Evolutionary conservation across 2,113 vertebrate genomes (phyloP).

Genomic region (Laticauda laticaudata): DNA sequence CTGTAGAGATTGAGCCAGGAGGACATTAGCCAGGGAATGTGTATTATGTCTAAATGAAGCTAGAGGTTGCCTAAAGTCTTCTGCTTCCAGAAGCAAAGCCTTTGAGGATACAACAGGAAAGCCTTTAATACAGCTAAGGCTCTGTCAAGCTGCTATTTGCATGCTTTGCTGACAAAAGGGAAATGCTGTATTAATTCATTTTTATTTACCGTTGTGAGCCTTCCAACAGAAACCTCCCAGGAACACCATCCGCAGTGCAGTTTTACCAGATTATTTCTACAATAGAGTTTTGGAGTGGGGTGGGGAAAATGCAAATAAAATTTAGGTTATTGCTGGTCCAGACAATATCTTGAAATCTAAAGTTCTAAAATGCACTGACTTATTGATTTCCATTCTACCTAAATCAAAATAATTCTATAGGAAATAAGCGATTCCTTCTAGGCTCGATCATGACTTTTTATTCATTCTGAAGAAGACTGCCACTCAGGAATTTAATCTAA

Average conservation of each 20-base stretch:
- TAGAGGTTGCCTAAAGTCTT: constrained; percentile 56
- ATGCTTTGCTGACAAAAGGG: constrained; percentile 61
- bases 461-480: background rate
- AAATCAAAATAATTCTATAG: background rate
- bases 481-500: background rate
- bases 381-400: background rate
- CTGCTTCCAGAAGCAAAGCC: constrained; percentile 50
- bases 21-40: constrained; percentile 33
- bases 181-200: constrained; percentile 54
- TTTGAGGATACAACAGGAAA: constrained; percentile 50
- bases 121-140: constrained; percentile 53
- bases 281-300: constrained; percentile 47
- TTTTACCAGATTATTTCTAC: constrained; percentile 58
- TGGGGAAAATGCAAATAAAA: constrained; percentile 48
- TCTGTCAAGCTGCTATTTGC: constrained; percentile 53
- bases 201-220: constrained; percentile 61
- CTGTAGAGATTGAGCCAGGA: constrained; percentile 55
- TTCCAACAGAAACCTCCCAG: constrained; percentile 58
- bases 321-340: constrained; percentile 61
- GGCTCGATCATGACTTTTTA: background rate
- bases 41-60: constrained; percentile 45
- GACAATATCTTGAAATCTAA: constrained; percentile 55
- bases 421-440: background rate
- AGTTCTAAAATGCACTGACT: constrained; percentile 43
- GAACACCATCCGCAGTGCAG: constrained; percentile 53